Evolutionary conservation across 2,113 vertebrate species (phyloP).

Genomic region (Nesospiza acunhae): DNA sequence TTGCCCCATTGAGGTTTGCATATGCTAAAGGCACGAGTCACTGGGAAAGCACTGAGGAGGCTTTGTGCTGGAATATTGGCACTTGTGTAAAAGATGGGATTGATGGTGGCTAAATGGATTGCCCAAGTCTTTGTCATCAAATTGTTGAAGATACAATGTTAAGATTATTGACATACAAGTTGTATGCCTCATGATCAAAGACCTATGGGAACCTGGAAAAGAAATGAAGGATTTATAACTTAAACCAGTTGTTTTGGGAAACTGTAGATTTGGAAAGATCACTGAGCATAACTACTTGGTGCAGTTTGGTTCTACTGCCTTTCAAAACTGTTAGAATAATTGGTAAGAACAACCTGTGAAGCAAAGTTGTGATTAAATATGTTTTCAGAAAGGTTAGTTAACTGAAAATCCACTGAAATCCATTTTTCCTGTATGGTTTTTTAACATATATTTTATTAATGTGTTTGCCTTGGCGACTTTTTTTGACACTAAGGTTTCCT

Average conservation of each 20-base stretch:
- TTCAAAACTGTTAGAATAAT: background rate
- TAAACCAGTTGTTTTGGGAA: background rate
- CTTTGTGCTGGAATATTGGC: background rate
- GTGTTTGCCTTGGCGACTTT: background rate
- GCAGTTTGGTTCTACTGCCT: background rate
- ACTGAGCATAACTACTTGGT: background rate
- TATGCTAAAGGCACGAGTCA: rapidly evolving
- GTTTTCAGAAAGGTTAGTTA: background rate
- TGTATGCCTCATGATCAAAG: background rate
- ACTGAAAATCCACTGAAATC: background rate
- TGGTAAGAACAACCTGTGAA: background rate
- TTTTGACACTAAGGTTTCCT: background rate
- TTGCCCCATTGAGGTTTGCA: background rate
- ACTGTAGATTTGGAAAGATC: background rate
- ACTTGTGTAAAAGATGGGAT: background rate
- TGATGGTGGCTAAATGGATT: background rate
- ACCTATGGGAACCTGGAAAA: background rate
- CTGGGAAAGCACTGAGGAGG: background rate
- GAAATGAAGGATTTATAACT: background rate
- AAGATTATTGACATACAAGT: background rate
- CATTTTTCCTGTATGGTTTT: background rate
- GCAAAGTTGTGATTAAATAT: background rate
- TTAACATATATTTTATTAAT: background rate
- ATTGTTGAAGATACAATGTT: background rate
- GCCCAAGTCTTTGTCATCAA: background rate